Base-by-base conservation (phyloP, 2,113 vertebrate genomes). In the Ailuropoda melanoleuca region DNA sequence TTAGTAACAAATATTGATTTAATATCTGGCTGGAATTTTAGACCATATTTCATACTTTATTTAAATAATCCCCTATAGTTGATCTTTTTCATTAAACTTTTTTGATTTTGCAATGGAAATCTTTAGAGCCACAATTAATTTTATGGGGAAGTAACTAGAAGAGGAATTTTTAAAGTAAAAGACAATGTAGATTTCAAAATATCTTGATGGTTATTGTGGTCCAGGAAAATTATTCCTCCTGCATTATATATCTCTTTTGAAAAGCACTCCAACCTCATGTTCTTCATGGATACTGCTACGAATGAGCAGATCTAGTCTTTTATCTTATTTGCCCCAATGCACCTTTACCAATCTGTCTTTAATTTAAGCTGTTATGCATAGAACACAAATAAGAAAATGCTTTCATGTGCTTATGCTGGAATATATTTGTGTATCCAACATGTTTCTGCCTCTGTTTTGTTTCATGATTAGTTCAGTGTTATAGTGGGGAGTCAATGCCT, bases 171-270 rank as follows among this genome's bases (percentile, higher is more conserved):
- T 96, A 23, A 81, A 95, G 58, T 48, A 50, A 89, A 86, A 87
- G 60, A 31, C 9, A 86, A 46, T 91, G 11, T 21, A 60, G 18
- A 12, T 77, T 84, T 96, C 74, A 96, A 96, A 93, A 89, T 96
- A 60, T 72, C 83, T 88, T 91, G 3, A 89, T 92, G 75, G 80
- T 97, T 96, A 62, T 80, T 95, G 19, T 83, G 34, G 53, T 64
- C 37, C 70, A 89, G 37, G 17, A 88, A 78, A 87, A 66, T 85
- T 34, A 58, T 93, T 93, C 11, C 4, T 86, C 17, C 75, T 92
- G 56, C 7, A 55, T 39, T 8, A 17, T 21, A 26, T n/a, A 75
- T 50, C 9, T 55, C 12, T 90, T 83, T 88, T 64, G 56, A 60
- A 92, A 86, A 89, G 11, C 3, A 15, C 53, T 48, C 14, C 14